phyloP scores from a whole-genome alignment of 2,797 vertebrate species.

The Lacerta bilineata region DNA sequence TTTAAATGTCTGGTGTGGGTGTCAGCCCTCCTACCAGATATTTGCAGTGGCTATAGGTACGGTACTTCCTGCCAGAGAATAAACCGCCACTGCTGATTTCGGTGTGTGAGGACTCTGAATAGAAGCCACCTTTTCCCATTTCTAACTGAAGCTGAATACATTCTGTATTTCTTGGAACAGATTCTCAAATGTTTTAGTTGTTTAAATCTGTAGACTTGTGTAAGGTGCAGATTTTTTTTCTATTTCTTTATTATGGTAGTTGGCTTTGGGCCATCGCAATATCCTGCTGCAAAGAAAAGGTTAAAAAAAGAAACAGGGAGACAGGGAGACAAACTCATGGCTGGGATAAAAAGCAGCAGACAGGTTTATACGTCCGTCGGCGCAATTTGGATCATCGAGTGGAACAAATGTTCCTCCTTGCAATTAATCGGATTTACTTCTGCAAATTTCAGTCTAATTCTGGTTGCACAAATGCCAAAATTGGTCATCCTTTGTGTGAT shows the following conservation, averaged over 20 bases:
- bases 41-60: neutral
- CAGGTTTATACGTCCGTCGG: slow-evolving; percentile 6
- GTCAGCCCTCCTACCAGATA: neutral
- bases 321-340: neutral
- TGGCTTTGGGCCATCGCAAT: neutral
- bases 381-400: slow-evolving; percentile 17
- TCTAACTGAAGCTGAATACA: neutral
- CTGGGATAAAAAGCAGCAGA: slow-evolving; percentile 1
- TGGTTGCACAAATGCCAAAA: neutral
- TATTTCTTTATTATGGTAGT: too few relatives aligned
- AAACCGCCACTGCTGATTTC: neutral
- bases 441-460: neutral
- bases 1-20: neutral
- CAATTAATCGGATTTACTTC: slow-evolving; percentile 33
- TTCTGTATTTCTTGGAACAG: neutral
- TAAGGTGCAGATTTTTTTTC: neutral
- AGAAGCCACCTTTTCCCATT: neutral
- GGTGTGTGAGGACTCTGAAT: too few relatives aligned
- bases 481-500: neutral
- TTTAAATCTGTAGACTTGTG: neutral
- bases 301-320: neutral
- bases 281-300: neutral
- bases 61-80: neutral
- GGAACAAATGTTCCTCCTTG: slow-evolving; percentile 23
- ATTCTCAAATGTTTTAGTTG: neutral